phyloP scores from a whole-genome alignment of 2,113 vertebrate species.

The Esox niger region DNA sequence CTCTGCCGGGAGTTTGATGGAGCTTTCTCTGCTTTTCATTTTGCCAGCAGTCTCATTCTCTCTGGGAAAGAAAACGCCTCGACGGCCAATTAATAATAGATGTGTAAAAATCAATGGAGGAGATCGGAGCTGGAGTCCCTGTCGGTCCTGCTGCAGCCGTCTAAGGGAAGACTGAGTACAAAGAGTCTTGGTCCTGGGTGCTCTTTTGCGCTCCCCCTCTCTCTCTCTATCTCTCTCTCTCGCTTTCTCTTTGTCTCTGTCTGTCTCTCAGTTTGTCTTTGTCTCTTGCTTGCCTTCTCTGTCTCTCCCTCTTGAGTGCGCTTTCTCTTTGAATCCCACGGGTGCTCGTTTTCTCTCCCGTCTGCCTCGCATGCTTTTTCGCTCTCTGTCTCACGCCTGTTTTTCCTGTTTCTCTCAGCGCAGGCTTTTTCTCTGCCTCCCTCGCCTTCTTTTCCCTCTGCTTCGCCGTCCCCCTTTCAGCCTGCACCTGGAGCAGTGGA shows the following conservation, averaged over 20 bases:
- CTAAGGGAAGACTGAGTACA: not conserved
- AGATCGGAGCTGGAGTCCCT: conserved; percentile 15
- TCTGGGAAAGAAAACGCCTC: conserved; percentile 9
- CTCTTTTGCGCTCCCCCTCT: not conserved
- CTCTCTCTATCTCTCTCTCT: not conserved
- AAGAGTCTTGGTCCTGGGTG: not conserved
- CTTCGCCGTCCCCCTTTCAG: not conserved
- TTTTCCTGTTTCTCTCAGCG: not conserved
- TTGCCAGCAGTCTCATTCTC: conserved; percentile 33
- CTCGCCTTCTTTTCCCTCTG: not conserved
- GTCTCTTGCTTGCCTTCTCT: no score
- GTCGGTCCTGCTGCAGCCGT: not conserved
- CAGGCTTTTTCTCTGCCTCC: not conserved
- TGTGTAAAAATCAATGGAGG: conserved; percentile 35
- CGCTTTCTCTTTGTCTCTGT: not conserved
- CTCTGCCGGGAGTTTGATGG: conserved; percentile 54
- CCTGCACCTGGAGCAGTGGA: conserved; percentile 1
- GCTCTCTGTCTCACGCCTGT: not conserved
- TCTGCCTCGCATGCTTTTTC: not conserved
- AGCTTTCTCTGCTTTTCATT: conserved; percentile 30
- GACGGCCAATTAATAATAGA: conserved; percentile 32
- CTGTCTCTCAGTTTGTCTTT: not conserved
- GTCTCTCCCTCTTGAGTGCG: no score
- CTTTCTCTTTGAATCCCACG: no score
- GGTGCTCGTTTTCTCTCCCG: not conserved